Evolutionary conservation across 2,888 invertebrate species (phyloP), one percentile per base, ranked within the genome.

Genomic region (Cyclophora albipunctata): DNA sequence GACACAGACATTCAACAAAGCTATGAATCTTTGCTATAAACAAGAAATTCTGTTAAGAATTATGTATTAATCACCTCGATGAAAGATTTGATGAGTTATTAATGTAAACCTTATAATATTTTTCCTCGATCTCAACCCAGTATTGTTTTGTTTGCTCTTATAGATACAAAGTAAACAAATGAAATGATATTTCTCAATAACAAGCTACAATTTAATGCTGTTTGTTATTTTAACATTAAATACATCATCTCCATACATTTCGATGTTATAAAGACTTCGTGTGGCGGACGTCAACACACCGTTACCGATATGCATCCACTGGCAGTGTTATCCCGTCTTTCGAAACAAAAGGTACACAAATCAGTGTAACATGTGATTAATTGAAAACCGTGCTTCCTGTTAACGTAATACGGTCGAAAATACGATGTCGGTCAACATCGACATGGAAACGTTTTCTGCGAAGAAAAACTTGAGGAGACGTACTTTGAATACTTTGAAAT

Each of bases 381-480:
- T 34, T 53, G 49, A 59, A 63, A 62, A 50, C 59, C 50, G 49
- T 46, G 47, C 48, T 49, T 64, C 59, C 53, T 50, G 20, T 7
- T 5, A 45, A 34, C 20, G 48, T 7, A 46, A 60, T 66, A 69
- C 49, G 61, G 65, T 61, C 53, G 45, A 62, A 62, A 59, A 59
- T 59, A 69, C 66, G 63, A 83, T 84, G 84, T 85, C 84, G 40
- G 83, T 82, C 65, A 80, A 81, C 54, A 81, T 86, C 51, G 87
- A 85, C 55, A 81, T 88, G 84, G 80, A 85, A 58, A 81, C 78
- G 56, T 88, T 84, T 67, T 80, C 84, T 34, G 67, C 76, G 50
- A 82, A 84, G 73, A 87, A 86, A 60, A 88, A 89, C 69, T 67
- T 88, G 46, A 75, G 87, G 58, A 77, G 89, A 34, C 83, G 86